phyloP scores from a whole-genome alignment of 2,113 vertebrate genomes.

The Colistium nudipinnis region DNA sequence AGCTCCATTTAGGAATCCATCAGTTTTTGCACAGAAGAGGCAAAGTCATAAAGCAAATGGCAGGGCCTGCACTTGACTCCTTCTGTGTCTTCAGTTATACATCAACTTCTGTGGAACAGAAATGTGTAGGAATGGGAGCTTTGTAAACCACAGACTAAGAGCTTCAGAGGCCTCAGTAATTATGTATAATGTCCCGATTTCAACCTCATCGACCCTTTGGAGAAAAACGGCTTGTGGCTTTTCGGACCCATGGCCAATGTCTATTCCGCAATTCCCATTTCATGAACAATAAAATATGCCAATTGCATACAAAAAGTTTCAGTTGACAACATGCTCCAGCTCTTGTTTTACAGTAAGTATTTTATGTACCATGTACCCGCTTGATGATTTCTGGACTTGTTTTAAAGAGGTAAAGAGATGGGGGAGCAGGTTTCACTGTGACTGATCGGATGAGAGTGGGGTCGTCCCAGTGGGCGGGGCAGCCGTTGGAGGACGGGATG shows the following conservation, averaged over 20 bases:
- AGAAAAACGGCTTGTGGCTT: neutral
- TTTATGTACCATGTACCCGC: no score
- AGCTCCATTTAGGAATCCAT: neutral
- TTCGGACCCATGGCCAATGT: neutral
- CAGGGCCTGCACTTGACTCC: neutral
- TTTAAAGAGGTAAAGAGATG: no score
- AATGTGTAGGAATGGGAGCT: neutral
- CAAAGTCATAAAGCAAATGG: neutral
- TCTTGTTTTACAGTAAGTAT: no score
- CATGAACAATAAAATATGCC: neutral
- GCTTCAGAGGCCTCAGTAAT: neutral
- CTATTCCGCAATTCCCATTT: neutral
- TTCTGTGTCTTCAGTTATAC: neutral
- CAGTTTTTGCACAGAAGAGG: neutral
- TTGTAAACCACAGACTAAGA: neutral
- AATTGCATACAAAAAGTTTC: no score
- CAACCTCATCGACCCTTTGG: neutral
- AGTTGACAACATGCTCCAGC: neutral
- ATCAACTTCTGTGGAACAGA: neutral
- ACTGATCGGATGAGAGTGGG: conserved; percentile 19
- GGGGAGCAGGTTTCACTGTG: no score
- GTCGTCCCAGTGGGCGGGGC: neutral
- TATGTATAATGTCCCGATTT: neutral
- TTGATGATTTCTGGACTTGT: no score
- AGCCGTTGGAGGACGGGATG: no score